Conservation (phyloP, 2,113 vertebrate genomes). For the Thinocorus orbignyianus region DNA sequence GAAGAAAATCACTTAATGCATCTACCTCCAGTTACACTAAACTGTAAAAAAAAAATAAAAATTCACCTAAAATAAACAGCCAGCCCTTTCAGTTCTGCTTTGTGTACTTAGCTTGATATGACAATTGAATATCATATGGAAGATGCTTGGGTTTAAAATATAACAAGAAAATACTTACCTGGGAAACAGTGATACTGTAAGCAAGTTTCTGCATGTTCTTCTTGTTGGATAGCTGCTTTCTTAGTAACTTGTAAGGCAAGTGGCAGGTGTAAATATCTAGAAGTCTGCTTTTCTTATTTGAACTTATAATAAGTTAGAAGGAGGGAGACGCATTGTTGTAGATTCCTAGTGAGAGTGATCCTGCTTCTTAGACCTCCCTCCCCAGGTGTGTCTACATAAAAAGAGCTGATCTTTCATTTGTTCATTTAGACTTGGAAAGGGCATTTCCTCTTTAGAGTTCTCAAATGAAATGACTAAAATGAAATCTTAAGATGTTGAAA, state of each 20-base stretch:
- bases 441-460: not conserved
- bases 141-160: not conserved
- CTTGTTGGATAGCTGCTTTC: not conserved
- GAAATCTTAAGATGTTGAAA: not conserved
- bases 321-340: not conserved
- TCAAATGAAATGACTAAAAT: not conserved
- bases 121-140: not conserved
- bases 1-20: constrained; percentile 55
- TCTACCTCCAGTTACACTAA: constrained; percentile 78
- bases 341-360: not conserved
- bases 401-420: not conserved
- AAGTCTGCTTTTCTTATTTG: not conserved
- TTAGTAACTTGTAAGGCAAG: not conserved
- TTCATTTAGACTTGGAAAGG: not conserved
- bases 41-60: constrained; percentile 64
- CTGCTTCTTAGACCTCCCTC: not conserved
- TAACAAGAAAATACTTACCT: not conserved
- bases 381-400: not conserved
- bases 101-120: not conserved
- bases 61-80: constrained; percentile 79
- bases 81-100: not conserved
- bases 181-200: not conserved
- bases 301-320: not conserved
- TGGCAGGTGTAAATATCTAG: not conserved
- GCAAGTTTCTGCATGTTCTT: not conserved